A percentile compares a stretch with the other conserved stretches of the same genome.
phyloP scores from a whole-genome alignment of 2,888 invertebrate genomes.

The Carabus problematicus region DNA sequence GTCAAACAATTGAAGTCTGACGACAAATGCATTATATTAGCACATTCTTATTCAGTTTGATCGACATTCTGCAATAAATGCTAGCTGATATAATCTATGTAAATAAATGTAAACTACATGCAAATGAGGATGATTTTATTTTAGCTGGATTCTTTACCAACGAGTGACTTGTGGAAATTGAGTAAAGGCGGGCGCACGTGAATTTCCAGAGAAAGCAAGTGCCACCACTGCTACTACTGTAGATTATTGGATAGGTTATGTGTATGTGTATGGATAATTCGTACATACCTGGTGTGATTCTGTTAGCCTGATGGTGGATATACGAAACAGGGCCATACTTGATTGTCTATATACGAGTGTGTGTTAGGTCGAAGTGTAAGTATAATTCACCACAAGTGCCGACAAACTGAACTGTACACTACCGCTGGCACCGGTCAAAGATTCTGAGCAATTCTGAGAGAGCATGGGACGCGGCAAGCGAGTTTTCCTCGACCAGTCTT shows the following conservation, averaged over 20 bases:
- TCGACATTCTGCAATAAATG: no score
- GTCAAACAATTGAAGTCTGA: no score
- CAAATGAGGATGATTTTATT: no score
- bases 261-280: background rate
- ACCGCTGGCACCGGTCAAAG: constrained; percentile 38
- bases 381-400: constrained; percentile 17
- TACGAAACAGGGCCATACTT: constrained; percentile 73
- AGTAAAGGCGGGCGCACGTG: background rate
- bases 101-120: no score
- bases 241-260: constrained; percentile 2
- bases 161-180: background rate
- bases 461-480: constrained; percentile 33
- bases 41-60: no score
- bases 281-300: constrained; percentile 67
- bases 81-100: no score
- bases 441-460: constrained; percentile 36
- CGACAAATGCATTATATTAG: no score
- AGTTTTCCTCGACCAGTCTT: constrained; percentile 36
- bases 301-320: constrained; percentile 67
- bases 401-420: constrained; percentile 30
- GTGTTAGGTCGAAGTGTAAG: constrained; percentile 6
- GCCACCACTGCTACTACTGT: background rate
- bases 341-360: constrained; percentile 37
- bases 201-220: background rate
- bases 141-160: no score